Evolutionary conservation across 2,888 invertebrate species (phyloP).

Genomic region (Strigamia maritima): DNA sequence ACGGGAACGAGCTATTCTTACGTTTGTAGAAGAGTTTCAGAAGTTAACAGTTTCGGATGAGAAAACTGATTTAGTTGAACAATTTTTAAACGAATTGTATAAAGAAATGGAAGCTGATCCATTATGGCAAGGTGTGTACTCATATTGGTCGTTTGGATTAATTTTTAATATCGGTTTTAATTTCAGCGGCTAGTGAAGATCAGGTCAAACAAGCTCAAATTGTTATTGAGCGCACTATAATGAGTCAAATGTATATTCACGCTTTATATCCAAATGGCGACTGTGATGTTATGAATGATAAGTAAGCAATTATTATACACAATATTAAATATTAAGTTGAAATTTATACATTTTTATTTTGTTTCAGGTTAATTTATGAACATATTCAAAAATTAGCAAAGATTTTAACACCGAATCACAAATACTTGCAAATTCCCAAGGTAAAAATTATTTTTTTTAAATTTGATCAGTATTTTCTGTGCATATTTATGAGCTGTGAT

Average conservation of each 20-base stretch:
- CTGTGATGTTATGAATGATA: constrained; percentile 86
- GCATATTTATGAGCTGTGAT: not conserved
- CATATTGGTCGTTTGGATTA: not conserved
- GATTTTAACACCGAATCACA: constrained; percentile 73
- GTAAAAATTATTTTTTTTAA: constrained; percentile 45
- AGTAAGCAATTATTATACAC: constrained; percentile 60
- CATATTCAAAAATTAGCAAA: constrained; percentile 79
- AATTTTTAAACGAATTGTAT: constrained; percentile 62
- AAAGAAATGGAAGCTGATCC: constrained; percentile 65
- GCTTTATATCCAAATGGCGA: constrained; percentile 97
- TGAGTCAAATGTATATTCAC: constrained; percentile 84
- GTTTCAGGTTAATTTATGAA: constrained; percentile 71
- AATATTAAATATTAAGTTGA: not conserved
- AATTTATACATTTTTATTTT: constrained; percentile 29
- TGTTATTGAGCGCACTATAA: constrained; percentile 85
- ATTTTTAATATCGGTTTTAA: constrained; percentile 39
- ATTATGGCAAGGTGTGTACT: constrained; percentile 63
- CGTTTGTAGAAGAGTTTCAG: constrained; percentile 77
- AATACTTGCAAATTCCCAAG: constrained; percentile 75
- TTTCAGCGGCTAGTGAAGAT: constrained; percentile 64
- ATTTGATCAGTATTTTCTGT: not conserved
- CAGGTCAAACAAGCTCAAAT: constrained; percentile 73
- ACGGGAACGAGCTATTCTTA: constrained; percentile 67
- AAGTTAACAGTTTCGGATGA: constrained; percentile 79
- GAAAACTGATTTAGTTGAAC: constrained; percentile 76